Conservation (phyloP, 2,888 invertebrate species). For the Caenorhabditis auriculariae region DNA sequence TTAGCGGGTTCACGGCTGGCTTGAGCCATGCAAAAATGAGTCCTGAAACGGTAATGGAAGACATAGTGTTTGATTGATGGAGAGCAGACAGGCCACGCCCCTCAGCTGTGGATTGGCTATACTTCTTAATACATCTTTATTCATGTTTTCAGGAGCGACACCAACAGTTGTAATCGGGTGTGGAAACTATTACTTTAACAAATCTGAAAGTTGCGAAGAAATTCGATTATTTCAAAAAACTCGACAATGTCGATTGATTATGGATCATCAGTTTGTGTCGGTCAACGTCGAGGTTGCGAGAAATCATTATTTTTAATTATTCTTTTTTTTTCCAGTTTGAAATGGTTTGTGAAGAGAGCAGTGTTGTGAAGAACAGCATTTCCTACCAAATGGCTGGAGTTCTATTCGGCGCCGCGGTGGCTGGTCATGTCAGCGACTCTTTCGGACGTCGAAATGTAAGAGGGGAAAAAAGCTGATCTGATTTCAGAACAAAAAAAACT, state of each 20-base stretch:
- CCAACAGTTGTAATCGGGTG: background rate
- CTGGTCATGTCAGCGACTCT: slow-evolving; percentile 40
- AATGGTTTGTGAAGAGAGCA: slow-evolving; percentile 14
- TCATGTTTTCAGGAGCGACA: background rate
- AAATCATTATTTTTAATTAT: too few relatives aligned
- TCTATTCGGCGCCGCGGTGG: slow-evolving; percentile 38
- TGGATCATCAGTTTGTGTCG: slow-evolving; percentile 19
- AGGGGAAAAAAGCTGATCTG: too few relatives aligned
- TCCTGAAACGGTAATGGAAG: too few relatives aligned
- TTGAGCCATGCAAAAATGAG: too few relatives aligned
- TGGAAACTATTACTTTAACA: background rate
- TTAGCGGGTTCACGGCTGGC: too few relatives aligned
- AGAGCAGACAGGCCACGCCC: too few relatives aligned
- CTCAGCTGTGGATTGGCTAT: too few relatives aligned
- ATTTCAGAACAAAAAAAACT: too few relatives aligned
- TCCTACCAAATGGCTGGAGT: slow-evolving; percentile 46
- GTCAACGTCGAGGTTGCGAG: slow-evolving; percentile 28
- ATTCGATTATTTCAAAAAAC: too few relatives aligned
- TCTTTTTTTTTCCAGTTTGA: slow-evolving; percentile 23
- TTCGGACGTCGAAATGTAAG: slow-evolving; percentile 40
- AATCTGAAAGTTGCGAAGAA: too few relatives aligned
- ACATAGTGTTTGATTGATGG: too few relatives aligned
- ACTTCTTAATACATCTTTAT: background rate
- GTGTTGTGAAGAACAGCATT: slow-evolving; percentile 29
- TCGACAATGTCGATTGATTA: background rate